Evolutionary conservation across 2,888 invertebrate species (phyloP).

Genomic region (Yponomeuta plumbellus): DNA sequence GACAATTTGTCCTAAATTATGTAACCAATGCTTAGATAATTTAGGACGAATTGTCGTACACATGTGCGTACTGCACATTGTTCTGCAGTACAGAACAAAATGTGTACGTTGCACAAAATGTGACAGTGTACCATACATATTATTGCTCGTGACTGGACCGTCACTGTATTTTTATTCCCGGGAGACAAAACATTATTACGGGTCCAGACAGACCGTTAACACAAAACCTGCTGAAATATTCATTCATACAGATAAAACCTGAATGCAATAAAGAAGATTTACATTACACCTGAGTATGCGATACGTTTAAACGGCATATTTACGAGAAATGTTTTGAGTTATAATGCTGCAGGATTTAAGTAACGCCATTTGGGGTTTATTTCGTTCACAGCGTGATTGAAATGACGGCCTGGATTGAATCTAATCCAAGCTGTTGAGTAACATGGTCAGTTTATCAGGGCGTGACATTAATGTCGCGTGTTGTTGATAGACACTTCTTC

Average conservation of each 20-base stretch:
- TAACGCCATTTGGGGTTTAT: neutral
- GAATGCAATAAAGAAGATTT: neutral
- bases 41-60: too few relatives aligned
- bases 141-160: too few relatives aligned
- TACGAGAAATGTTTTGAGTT: neutral
- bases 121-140: too few relatives aligned
- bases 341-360: neutral
- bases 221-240: neutral
- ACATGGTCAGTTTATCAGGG: neutral
- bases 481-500: too few relatives aligned
- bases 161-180: too few relatives aligned
- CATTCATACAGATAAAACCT: conserved; percentile 3
- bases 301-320: neutral
- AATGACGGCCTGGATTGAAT: neutral
- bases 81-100: too few relatives aligned
- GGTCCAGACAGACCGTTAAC: neutral
- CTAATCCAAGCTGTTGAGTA: neutral
- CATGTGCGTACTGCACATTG: too few relatives aligned
- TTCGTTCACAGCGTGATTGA: neutral
- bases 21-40: too few relatives aligned
- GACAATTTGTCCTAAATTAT: too few relatives aligned
- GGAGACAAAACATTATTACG: neutral
- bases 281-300: neutral
- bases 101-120: too few relatives aligned
- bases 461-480: neutral